phyloP scores from a whole-genome alignment of 1,140 invertebrate genomes.

The Drosophila melanica region DNA sequence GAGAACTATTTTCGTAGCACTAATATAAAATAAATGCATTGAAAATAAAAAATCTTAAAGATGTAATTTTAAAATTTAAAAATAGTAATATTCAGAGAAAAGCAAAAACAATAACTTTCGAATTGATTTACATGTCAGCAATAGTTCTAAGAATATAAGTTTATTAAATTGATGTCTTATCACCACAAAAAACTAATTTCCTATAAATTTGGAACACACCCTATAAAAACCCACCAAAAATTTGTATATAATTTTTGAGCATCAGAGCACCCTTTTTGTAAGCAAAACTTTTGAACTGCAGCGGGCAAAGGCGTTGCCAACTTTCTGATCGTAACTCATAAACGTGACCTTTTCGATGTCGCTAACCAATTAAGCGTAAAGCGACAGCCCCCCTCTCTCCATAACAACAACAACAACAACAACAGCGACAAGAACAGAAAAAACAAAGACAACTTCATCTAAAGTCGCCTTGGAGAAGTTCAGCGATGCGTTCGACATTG shows the following conservation, averaged over 20 bases:
- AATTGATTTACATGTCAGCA: too few relatives aligned
- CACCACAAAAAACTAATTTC: neutral
- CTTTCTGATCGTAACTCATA: constrained; percentile 66
- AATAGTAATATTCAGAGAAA: too few relatives aligned
- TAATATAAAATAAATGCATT: too few relatives aligned
- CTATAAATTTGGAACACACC: neutral
- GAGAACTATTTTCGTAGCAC: too few relatives aligned
- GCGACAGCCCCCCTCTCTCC: constrained; percentile 21
- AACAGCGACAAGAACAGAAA: constrained; percentile 16
- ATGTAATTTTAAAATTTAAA: too few relatives aligned
- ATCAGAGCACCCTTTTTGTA: neutral
- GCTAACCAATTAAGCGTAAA: constrained; percentile 72
- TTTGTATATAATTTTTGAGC: neutral
- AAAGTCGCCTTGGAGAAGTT: constrained; percentile 29
- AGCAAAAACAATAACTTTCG: too few relatives aligned
- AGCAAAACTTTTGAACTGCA: constrained; percentile 20
- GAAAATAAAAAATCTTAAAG: too few relatives aligned
- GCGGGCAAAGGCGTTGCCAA: constrained; percentile 14
- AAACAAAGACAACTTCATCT: constrained; percentile 43
- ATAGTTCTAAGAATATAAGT: too few relatives aligned
- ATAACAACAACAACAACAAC: constrained; percentile 12
- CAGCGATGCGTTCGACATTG: constrained; percentile 41
- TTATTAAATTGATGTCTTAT: neutral
- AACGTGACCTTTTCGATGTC: constrained; percentile 67
- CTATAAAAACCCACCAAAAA: neutral